Base-by-base conservation (phyloP, 2,113 vertebrate species). In the Lasiurus borealis region DNA sequence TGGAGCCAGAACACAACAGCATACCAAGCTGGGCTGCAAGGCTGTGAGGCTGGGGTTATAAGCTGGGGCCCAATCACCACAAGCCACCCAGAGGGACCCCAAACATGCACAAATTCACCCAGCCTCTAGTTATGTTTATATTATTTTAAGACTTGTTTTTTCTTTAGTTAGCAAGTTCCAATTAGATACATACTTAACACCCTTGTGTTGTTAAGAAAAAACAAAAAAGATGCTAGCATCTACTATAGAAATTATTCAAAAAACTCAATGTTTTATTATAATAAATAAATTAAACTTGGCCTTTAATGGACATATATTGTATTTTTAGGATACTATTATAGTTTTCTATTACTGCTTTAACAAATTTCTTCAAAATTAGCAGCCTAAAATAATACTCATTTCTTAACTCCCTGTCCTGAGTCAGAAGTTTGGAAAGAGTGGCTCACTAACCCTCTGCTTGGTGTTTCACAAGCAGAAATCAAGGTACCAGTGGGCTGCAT, bases 111-210 rank as follows among this genome's bases (percentile, higher is more conserved):
- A 54, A 54, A 54, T 54, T 54, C 2, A 54, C 52, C 7, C 6
- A 18, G 2, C 19, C 54, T 57, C 54, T 57, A 57, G 46, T 50
- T 54, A 57, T 18, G 34, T 54, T 85, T 90, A 29, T 76, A 40
- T 59, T 82, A 77, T 68, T 88, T 25, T 82, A 73, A 77, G 6
- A 90, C 62, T 77, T 88, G 3, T 57, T 66, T 77, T 84, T 88
- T 11, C 5, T 62, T 84, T 34, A 66, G 34, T 83, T 93, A 64
- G 36, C 1, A 78, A 95, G 85, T 50, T 76, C 50, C 80, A 81
- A 73, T 88, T 94, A 88, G 31, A 73, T 71, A 78, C 46, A 6
- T 69, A 75, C 4, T 69, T 52, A 90, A 40, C 10, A 46, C 0
- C 18, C 5, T 72, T 87, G 3, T 76, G 94, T 95, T 44, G 1